Conservation (phyloP, 2,797 vertebrate genomes). For the Erpetoichthys calabaricus region DNA sequence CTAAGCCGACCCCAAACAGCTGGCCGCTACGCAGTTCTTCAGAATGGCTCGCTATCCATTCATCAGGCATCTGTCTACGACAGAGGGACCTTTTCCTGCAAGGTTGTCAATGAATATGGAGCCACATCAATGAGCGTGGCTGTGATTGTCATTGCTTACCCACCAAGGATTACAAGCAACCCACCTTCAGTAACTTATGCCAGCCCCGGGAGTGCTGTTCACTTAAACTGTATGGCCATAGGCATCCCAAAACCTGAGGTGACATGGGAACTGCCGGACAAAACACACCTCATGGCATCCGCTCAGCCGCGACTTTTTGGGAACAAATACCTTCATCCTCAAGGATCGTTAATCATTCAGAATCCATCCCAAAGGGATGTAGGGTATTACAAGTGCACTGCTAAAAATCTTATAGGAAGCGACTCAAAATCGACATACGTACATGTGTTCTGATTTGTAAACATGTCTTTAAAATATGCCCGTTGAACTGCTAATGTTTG, state of each 20-base stretch:
- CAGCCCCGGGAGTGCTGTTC: constrained; percentile 62
- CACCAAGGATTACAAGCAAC: constrained; percentile 68
- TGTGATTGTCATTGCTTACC: constrained; percentile 66
- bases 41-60: constrained; percentile 70
- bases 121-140: constrained; percentile 47
- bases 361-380: constrained; percentile 57
- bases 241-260: constrained; percentile 68
- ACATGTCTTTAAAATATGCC: constrained; percentile 22
- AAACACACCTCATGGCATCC: constrained; percentile 48
- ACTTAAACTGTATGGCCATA: constrained; percentile 62
- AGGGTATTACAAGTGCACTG: constrained; percentile 77
- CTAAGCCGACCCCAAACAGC: constrained; percentile 55
- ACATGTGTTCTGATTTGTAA: constrained; percentile 61
- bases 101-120: constrained; percentile 52
- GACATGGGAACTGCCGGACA: constrained; percentile 77
- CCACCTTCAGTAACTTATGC: constrained; percentile 61
- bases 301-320: constrained; percentile 66
- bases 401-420: constrained; percentile 66
- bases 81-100: constrained; percentile 68
- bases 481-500: constrained; percentile 34
- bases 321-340: constrained; percentile 76
- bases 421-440: constrained; percentile 74
- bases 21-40: constrained; percentile 58
- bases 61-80: constrained; percentile 68
- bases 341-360: constrained; percentile 76